phyloP scores from a whole-genome alignment of 2,888 invertebrate species.

The Drosophila suboccidentalis region DNA sequence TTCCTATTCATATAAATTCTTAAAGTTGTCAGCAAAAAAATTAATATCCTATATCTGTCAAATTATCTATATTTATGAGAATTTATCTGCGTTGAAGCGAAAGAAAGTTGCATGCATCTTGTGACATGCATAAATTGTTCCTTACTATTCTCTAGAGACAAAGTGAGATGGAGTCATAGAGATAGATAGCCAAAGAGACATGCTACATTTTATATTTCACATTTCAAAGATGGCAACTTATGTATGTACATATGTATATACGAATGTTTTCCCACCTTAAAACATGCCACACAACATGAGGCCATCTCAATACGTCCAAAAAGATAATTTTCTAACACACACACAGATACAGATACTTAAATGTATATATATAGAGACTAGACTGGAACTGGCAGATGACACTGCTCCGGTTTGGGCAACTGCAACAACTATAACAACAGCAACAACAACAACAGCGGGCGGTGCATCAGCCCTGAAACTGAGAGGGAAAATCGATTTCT shows the following conservation, averaged over 20 bases:
- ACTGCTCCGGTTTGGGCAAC: slow-evolving; percentile 70
- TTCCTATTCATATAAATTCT: too few species aligned
- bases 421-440: slow-evolving; percentile 40
- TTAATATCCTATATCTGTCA: not conserved
- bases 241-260: slow-evolving; percentile 19
- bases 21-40: too few species aligned
- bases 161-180: not conserved
- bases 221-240: slow-evolving; percentile 27
- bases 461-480: slow-evolving; percentile 49
- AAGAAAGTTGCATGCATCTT: not conserved
- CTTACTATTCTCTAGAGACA: not conserved
- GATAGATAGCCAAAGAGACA: not conserved
- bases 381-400: slow-evolving; percentile 63
- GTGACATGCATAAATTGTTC: slow-evolving; percentile 1
- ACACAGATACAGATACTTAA: slow-evolving; percentile 22
- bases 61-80: not conserved
- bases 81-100: not conserved
- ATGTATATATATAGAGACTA: slow-evolving; percentile 21
- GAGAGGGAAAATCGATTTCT: slow-evolving; percentile 73
- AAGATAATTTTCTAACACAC: slow-evolving; percentile 61
- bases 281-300: slow-evolving; percentile 66
- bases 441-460: slow-evolving; percentile 43
- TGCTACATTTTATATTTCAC: slow-evolving; percentile 12
- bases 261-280: slow-evolving; percentile 59
- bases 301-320: slow-evolving; percentile 45